A percentile compares a stretch with the other conserved stretches of the same genome.
Conservation (phyloP, 35 echinoderm and acorn worm species). For the Ophioderma brevispina region DNA sequence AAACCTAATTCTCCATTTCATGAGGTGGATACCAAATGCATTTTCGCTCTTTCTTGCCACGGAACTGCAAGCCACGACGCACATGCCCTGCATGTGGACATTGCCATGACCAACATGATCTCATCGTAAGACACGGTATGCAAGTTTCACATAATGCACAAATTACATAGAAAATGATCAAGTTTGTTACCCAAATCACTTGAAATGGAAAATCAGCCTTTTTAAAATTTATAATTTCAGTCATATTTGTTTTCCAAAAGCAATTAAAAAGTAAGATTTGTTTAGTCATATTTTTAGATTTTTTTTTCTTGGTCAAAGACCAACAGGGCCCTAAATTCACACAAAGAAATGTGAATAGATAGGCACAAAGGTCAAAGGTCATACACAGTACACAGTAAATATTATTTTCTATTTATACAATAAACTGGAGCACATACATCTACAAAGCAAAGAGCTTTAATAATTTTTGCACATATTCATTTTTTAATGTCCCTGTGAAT, state of each 20-base stretch:
- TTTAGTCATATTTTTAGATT: background rate
- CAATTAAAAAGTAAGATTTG: background rate
- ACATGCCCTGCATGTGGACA: too few species aligned
- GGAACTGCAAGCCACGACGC: too few species aligned
- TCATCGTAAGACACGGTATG: too few species aligned
- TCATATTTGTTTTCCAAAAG: background rate
- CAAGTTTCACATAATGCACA: too few species aligned
- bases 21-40: too few species aligned
- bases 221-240: background rate
- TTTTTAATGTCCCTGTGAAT: background rate
- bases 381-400: conserved; percentile 5
- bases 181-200: too few species aligned
- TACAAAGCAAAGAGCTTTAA: background rate
- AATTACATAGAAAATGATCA: too few species aligned
- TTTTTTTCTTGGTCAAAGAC: background rate
- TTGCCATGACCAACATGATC: too few species aligned
- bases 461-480: conserved; percentile 9
- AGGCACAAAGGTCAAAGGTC: conserved; percentile 12
- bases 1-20: background rate
- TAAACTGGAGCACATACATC: background rate
- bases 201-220: too few species aligned
- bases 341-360: background rate
- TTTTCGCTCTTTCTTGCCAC: too few species aligned
- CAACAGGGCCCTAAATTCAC: background rate
- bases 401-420: conserved; percentile 1